Evolutionary conservation across 2,888 invertebrate species (phyloP).

Genomic region (Gandaritis pyraliata): DNA sequence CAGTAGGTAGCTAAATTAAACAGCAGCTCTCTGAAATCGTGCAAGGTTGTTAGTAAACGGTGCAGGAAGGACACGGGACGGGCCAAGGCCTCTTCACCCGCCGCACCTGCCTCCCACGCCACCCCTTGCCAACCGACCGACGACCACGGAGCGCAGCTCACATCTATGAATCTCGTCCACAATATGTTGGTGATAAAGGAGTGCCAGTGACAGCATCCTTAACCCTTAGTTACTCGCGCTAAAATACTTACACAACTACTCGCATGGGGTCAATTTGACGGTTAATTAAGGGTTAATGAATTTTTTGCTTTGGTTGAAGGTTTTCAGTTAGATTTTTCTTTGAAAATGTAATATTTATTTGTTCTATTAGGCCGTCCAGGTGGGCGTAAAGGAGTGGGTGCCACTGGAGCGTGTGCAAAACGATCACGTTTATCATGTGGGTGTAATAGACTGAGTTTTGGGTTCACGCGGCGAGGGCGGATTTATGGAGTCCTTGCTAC

Average conservation of each 20-base stretch:
- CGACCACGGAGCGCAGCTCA: conserved; percentile 18
- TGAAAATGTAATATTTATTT: conserved; percentile 6
- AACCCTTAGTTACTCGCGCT: too few relatives aligned
- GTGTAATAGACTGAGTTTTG: conserved; percentile 68
- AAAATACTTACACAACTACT: too few relatives aligned
- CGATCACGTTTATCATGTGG: conserved; percentile 63
- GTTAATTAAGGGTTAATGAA: too few relatives aligned
- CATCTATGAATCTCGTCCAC: conserved; percentile 27
- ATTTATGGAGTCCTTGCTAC: conserved; percentile 76
- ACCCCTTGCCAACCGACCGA: conserved; percentile 43
- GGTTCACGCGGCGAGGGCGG: conserved; percentile 65
- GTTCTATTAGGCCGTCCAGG: conserved; percentile 30
- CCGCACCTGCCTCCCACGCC: conserved; percentile 60
- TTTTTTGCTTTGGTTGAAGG: conserved; percentile 8
- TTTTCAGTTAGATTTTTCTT: conserved; percentile 16
- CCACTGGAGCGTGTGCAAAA: conserved; percentile 48
- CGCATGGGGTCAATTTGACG: too few relatives aligned
- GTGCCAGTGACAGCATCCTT: not conserved
- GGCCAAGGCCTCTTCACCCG: conserved; percentile 64
- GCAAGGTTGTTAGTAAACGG: conserved; percentile 70
- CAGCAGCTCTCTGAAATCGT: conserved; percentile 48
- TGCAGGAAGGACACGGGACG: conserved; percentile 69
- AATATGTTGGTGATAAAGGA: conserved; percentile 12
- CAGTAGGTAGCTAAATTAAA: conserved; percentile 23
- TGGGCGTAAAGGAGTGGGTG: conserved; percentile 54